phyloP scores from a whole-genome alignment of 64 coral and sea anemone genomes.

The Actinia tenebrosa region DNA sequence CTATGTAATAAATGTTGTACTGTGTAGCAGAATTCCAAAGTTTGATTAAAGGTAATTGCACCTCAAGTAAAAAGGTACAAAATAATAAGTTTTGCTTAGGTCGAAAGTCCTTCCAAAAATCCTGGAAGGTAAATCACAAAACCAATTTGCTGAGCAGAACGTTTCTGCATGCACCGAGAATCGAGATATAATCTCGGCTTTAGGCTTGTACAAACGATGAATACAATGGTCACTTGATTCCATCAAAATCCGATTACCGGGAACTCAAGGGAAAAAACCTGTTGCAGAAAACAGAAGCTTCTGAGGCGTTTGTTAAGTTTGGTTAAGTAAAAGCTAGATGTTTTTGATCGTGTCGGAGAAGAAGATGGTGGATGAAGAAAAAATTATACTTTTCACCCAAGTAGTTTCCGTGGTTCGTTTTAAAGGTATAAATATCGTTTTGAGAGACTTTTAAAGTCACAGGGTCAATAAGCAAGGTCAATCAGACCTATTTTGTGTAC shows the following conservation, averaged over 20 bases:
- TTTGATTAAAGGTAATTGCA: too few species aligned
- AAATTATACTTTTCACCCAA: not conserved
- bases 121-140: not conserved
- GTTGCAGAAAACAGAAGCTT: not conserved
- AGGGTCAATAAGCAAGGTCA: not conserved
- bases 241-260: not conserved
- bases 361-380: not conserved
- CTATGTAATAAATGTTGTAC: too few species aligned
- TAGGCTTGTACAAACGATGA: not conserved
- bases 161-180: not conserved
- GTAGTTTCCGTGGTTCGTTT: not conserved
- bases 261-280: not conserved
- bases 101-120: not conserved
- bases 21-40: too few species aligned
- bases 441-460: not conserved
- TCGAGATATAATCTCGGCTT: not conserved
- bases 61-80: too few species aligned
- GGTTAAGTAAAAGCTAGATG: too few species aligned
- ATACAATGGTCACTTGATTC: not conserved
- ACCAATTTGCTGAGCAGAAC: too few species aligned
- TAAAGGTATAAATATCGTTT: not conserved
- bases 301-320: too few species aligned
- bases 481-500: not conserved
- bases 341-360: not conserved
- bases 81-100: not conserved